phyloP scores from a whole-genome alignment of 2,888 invertebrate species.

The Cerastis leucographa region DNA sequence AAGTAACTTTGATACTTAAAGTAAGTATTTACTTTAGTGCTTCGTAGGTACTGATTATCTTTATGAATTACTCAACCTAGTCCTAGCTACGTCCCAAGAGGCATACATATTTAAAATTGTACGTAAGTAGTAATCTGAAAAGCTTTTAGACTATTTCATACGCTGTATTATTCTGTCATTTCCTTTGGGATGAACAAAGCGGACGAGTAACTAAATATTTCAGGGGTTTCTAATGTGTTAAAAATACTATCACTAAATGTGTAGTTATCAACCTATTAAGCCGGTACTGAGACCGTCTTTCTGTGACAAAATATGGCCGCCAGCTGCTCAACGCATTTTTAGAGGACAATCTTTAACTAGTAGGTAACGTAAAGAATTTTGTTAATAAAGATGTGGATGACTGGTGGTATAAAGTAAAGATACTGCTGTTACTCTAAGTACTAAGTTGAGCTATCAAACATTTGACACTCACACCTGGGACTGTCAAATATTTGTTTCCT shows the following conservation, averaged over 20 bases:
- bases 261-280: too few relatives aligned
- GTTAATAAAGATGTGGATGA: not conserved
- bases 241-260: not conserved
- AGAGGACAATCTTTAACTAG: too few relatives aligned
- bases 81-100: not conserved
- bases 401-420: not conserved
- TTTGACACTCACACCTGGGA: too few relatives aligned
- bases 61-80: not conserved
- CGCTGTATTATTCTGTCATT: not conserved
- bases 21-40: conserved; percentile 29
- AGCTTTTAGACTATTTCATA: conserved; percentile 14
- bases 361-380: not conserved
- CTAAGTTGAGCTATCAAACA: not conserved
- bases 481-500: too few relatives aligned
- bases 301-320: not conserved
- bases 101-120: conserved; percentile 11
- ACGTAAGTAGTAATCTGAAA: conserved; percentile 1
- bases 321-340: not conserved
- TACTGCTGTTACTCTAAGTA: not conserved
- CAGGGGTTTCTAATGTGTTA: not conserved
- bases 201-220: conserved; percentile 14
- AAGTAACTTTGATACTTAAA: conserved; percentile 23
- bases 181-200: conserved; percentile 6
- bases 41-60: conserved; percentile 1
- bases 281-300: not conserved